Conservation (phyloP, 2,888 invertebrate genomes). For the Plagiodera versicolora region DNA sequence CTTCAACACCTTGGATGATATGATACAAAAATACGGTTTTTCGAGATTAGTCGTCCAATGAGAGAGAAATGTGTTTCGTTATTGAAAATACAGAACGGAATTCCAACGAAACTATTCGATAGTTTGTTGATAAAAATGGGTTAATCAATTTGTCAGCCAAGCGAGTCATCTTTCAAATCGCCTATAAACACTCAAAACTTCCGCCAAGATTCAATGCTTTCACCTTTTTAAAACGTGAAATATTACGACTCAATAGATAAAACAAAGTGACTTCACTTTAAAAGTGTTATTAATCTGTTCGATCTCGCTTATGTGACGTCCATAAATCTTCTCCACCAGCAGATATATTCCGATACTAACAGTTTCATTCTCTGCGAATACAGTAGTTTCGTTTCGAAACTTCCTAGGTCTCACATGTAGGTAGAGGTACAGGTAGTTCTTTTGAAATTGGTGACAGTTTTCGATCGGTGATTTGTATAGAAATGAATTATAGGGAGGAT, state of each 20-base stretch:
- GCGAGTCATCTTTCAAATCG: neutral
- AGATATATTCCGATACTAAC: slow-evolving; percentile 1
- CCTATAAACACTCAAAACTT: slow-evolving; percentile 10
- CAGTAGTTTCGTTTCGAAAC: neutral
- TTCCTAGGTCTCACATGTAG: too few species aligned
- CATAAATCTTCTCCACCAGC: neutral
- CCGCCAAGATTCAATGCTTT: slow-evolving; percentile 24
- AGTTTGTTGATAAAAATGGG: neutral
- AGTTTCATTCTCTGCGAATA: neutral
- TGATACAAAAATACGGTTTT: too few species aligned
- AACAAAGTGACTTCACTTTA: slow-evolving; percentile 31
- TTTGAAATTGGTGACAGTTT: too few species aligned
- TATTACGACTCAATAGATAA: slow-evolving; percentile 32
- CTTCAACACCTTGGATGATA: too few species aligned
- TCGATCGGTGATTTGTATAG: neutral
- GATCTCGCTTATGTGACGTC: slow-evolving; percentile 19
- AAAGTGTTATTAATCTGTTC: slow-evolving; percentile 35
- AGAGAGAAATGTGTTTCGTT: too few species aligned
- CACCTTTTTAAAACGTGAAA: slow-evolving; percentile 32
- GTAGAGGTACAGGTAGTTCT: too few species aligned
- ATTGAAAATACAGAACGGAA: too few species aligned
- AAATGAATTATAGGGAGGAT: slow-evolving; percentile 30
- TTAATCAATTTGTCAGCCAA: neutral
- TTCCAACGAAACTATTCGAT: neutral
- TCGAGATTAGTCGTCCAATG: too few species aligned